Base-by-base conservation (phyloP, 2,888 invertebrate species). In the Sturmia bella region DNA sequence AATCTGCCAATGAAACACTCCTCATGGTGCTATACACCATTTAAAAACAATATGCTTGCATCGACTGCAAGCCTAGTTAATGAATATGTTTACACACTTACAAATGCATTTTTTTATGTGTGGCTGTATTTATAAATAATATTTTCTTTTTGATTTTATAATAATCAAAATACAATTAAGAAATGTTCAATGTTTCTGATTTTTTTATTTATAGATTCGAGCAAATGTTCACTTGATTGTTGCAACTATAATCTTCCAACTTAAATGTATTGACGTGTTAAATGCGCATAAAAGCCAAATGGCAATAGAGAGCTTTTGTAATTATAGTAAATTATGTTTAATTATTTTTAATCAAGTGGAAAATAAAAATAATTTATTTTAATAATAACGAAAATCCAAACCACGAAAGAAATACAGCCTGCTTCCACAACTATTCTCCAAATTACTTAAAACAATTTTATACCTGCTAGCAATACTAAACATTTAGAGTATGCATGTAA, bases 271-370 rank as follows among this genome's bases (percentile, higher is more conserved):
- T 69, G 69, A 76, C 69, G 75, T 76, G 75, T 68, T 76, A 61
- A 61, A 76, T 63, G 69, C 15, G 27, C 76, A 63, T 70, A 54
- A 69, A 77, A 70, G 17, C 56, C n/a, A 39, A 70, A 77, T 70
- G 56, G 56, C 54, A 39, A 63, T 43, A 68, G 69, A 77, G 48
- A 70, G 70, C 61, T 41, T 70, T 63, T 48, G 27, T 61, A 61
- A 69, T 68, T 76, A 76, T 59, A 39, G 69, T 63, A 77, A 77
- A 70, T 77, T 56, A 63, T 63, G 56, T 69, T 77, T 77, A 70
- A 77, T 70, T 70, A 77, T 63, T 69, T 48, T 56, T 48, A 70
- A 69, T 77, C 69, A 56, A 70, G 54, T 45, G 45, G 48, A 56
- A 63, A 77, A 77, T 39, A 69, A 61, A 69, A 77, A 54, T 61